Evolutionary conservation across 64 coral and sea anemone genomes (phyloP), one percentile per base, ranked within the genome.

Genomic region (Hydrozoanthus tunicans): DNA sequence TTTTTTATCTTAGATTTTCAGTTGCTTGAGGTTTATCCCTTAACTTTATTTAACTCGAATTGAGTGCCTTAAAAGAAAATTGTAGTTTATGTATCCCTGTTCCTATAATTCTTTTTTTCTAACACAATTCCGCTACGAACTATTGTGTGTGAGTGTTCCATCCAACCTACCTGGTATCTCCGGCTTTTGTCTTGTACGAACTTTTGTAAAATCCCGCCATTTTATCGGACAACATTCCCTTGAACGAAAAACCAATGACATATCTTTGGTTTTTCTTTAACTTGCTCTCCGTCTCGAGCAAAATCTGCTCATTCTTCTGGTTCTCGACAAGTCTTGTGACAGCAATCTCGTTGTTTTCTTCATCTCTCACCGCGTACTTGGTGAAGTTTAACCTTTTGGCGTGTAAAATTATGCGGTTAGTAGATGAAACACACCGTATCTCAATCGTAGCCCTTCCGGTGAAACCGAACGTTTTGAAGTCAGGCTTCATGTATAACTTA

Each of bases 201-300:
- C 97, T 99, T 51, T 91, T 99, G 82, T 99, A 99, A 90, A 99
- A 99, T 64, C 97, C 97, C 17, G 94, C 90, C 91, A 99, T 94
- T 90, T 91, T 99, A 12, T 94, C 72, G 5, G 94, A 92, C n/a
- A 99, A 58, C 0, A 86, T 62, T 11, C 97, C 97, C 15, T 83
- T 91, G 77, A 99, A 99, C 26, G 73, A 56, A 51, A 99, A 77
- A 27, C 91, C 93, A 4, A 99, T 64, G 5, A 94, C 93, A 68
- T 95, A 99, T 58, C 83, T 91, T 32, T 99, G 86, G 7, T 77
- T 81, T 79, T 73, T 59, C 11, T 77, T 78, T 6, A 99, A 80
- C 51, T 92, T 78, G n/a, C 61, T 77, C 12, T 86, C 72, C 9
- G 86, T 85, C 84, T 94, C 90, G 15, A 99, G 53, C 15, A 99